Percentiles rank a stretch among this genome's conserved stretches.
phyloP scores from a whole-genome alignment of 2,113 vertebrate species.

The Burhinus bistriatus region DNA sequence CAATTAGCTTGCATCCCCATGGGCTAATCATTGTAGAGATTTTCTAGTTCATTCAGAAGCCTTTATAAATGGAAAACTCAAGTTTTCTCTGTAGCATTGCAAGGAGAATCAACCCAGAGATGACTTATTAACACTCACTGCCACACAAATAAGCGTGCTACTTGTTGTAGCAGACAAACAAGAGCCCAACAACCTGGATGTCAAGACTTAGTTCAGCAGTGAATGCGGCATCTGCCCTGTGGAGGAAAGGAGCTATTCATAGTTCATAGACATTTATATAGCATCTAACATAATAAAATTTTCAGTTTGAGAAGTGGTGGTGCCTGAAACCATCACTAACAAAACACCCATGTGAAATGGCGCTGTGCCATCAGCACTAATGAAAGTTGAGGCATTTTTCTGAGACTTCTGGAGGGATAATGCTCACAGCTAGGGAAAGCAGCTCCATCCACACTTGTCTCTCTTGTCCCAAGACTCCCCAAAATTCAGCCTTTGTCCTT shows the following conservation, averaged over 20 bases:
- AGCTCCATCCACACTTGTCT: not conserved
- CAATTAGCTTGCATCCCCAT: constrained; percentile 24
- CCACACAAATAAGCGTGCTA: not conserved
- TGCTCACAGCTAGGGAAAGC: not conserved
- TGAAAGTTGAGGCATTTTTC: not conserved
- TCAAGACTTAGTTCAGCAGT: not conserved
- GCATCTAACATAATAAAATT: not conserved
- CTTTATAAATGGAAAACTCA: constrained; percentile 49
- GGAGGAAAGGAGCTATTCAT: not conserved
- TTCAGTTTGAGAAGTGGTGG: not conserved
- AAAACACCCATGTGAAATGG: not conserved
- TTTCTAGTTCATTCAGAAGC: constrained; percentile 58
- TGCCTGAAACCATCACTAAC: rapidly evolving
- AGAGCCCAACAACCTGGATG: not conserved
- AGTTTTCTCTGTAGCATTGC: not conserved
- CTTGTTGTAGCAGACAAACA: not conserved
- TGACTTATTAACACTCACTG: not conserved
- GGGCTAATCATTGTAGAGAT: constrained; percentile 26
- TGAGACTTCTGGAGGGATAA: not conserved
- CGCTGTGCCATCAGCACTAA: not conserved
- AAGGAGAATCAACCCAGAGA: not conserved
- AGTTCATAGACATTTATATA: not conserved
- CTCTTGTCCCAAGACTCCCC: not conserved
- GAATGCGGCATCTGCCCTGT: not conserved
- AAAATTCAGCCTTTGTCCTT: not conserved